Conservation (phyloP, 1,140 invertebrate species). For the Chymomyza costata region DNA sequence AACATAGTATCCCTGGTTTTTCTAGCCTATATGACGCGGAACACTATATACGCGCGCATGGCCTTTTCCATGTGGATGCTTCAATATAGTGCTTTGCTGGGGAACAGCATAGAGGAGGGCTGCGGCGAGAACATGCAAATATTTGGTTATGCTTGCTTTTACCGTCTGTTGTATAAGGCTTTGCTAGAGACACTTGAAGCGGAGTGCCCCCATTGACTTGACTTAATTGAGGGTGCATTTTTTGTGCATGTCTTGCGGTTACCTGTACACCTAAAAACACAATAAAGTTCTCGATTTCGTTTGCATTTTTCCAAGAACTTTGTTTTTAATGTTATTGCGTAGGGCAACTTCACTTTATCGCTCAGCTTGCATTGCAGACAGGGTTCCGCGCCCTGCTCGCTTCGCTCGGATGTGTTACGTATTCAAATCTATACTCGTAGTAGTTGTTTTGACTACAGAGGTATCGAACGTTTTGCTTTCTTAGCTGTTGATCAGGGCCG, state of each 20-base stretch:
- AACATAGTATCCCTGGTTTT: slow-evolving; percentile 58
- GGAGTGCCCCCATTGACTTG: neutral
- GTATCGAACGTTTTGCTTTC: too few species aligned
- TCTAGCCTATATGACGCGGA: slow-evolving; percentile 38
- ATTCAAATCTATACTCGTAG: too few species aligned
- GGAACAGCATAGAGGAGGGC: slow-evolving; percentile 39
- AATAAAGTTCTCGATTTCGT: slow-evolving; percentile 42
- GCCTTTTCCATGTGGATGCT: slow-evolving; percentile 36
- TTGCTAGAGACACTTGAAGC: neutral
- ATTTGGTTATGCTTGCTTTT: slow-evolving; percentile 42
- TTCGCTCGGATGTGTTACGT: too few species aligned
- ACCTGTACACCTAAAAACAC: too few species aligned
- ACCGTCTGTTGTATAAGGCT: slow-evolving; percentile 30
- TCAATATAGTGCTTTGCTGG: slow-evolving; percentile 35
- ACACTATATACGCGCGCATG: slow-evolving; percentile 44
- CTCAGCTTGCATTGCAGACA: too few species aligned
- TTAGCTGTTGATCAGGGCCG: too few species aligned
- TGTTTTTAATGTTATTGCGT: too few species aligned
- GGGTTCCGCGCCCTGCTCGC: too few species aligned
- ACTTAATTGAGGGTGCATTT: slow-evolving; percentile 1
- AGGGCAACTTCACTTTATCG: too few species aligned
- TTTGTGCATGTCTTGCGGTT: slow-evolving; percentile 14
- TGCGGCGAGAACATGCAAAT: slow-evolving; percentile 44
- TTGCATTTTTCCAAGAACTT: slow-evolving; percentile 44
- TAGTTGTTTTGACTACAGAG: too few species aligned